Evolutionary conservation across 2,797 vertebrate genomes (phyloP), one percentile per base, ranked within the genome.

Genomic region (Hemibagrus guttatus): DNA sequence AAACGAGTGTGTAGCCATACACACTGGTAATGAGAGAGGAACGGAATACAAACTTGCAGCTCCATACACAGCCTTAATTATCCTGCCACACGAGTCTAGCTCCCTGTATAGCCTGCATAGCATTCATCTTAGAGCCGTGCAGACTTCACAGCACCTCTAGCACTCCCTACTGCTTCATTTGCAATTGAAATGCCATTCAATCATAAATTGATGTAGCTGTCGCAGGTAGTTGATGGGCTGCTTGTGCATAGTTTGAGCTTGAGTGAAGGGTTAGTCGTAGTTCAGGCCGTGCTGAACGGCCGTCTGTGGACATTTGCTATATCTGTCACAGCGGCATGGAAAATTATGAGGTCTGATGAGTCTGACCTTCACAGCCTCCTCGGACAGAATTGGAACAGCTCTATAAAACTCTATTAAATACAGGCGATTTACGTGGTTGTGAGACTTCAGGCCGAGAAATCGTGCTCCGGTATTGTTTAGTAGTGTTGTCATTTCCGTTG

Each of bases 11-110:
- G 85, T 87, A 90, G 82, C 86, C 84, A 82, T 87, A 91, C 82
- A 84, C 85, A 84, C 84, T 75, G 87, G 90, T 93, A 93, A 94
- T 93, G 91, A 92, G 88, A 90, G 90, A 86, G 90, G 84, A 84
- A 89, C 91, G 56, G 64, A 83, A 83, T 80, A 83, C 85, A 83
- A 87, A 88, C 85, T 74, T 28, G 28, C 78, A 78, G 76, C 54
- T 84, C 58, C 81, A 63, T 72, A 63, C 82, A 42, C 75, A 76
- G 61, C 79, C 84, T 49, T 78, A 63, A 87, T 83, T 28, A 79
- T 49, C 49, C 87, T 81, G 80, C 82, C 68, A 59, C 63, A 59
- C 84, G 42, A 81, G 42, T 54, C 46, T 46, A 68, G 75, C 58
- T 61, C 71, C 46, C 66, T 26, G 74, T 85, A 85, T 59, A 85